These are phyloP conservation scores for Rallus limicola DNA, from an alignment of 2,113 vertebrate species.

Conservation along the genomic window DNA sequence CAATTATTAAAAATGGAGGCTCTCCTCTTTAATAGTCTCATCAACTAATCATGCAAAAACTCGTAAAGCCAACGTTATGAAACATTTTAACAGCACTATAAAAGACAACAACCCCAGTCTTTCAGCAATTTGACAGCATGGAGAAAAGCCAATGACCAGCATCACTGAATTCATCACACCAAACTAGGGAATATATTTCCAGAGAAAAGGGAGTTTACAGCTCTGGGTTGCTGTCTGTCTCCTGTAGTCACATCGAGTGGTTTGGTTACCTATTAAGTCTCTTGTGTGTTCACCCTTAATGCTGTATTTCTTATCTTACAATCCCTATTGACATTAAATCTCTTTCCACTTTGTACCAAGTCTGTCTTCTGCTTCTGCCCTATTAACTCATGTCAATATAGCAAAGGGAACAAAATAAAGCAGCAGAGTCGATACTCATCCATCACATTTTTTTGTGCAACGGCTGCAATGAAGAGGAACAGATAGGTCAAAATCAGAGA, in stretches of 20 bases:
- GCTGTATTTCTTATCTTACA: constrained; percentile 55
- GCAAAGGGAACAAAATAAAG: constrained; percentile 57
- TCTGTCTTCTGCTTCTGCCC: constrained; percentile 57
- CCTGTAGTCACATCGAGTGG: background rate
- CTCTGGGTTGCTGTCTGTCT: background rate
- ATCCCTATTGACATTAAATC: constrained; percentile 60
- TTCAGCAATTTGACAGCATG: background rate
- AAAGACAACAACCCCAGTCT: background rate
- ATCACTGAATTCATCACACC: background rate
- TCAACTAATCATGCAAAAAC: background rate
- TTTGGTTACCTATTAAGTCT: constrained; percentile 15
- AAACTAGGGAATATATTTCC: background rate
- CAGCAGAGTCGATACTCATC: constrained; percentile 3
- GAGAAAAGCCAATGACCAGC: background rate
- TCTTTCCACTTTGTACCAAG: constrained; percentile 35
- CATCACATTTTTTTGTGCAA: background rate
- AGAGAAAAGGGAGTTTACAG: background rate
- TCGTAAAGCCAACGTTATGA: background rate
- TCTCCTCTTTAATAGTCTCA: background rate
- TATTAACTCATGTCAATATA: constrained; percentile 62
- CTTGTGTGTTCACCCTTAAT: background rate
- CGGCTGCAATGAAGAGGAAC: background rate
- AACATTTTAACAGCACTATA: background rate
- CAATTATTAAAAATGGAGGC: background rate
- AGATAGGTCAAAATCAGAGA: background rate